Evolutionary conservation across 2,113 vertebrate genomes (phyloP).

Genomic region (Pan troglodytes): NHGRI_mPanTro3-v2.1_pri NC_072411.2:112501501-112502000

Average conservation of each 20-base stretch:
- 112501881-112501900: not conserved
- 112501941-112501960: conserved; percentile 12
- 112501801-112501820: conserved; percentile 7
- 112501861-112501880: not conserved
- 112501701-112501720: conserved; percentile 1
- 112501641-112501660: not conserved
- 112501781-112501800: not conserved
- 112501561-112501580: not conserved
- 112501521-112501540: not conserved
- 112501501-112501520: not conserved
- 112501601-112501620: not conserved
- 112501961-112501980: not conserved
- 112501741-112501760: not conserved
- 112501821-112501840: not conserved
- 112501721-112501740: not conserved
- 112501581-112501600: not conserved
- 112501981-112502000: not conserved
- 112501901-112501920: not conserved
- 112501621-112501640: not conserved
- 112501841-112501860: not conserved
- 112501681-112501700: not conserved
- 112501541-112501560: not conserved
- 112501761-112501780: not conserved
- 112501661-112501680: not conserved
- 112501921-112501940: not conserved